A percentile compares a stretch with the other conserved stretches of the same genome.
Evolutionary conservation across 2,888 invertebrate genomes (phyloP).

Genomic region (Pollenia angustigena): DNA sequence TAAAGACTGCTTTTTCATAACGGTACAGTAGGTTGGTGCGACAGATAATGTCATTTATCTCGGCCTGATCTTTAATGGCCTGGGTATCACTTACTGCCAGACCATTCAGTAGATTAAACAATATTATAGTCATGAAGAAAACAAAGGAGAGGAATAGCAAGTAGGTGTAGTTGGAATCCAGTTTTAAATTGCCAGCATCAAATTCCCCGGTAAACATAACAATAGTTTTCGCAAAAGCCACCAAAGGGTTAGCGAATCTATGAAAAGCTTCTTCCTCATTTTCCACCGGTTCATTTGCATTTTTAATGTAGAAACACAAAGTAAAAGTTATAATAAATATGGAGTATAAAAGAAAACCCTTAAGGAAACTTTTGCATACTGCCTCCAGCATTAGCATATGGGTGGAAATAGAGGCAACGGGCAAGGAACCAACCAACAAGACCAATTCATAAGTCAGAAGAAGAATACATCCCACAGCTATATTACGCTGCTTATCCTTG

Average conservation of each 20-base stretch:
- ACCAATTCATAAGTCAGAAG: conserved; percentile 91
- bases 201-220: conserved; percentile 95
- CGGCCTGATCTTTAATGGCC: conserved; percentile 90
- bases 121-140: conserved; percentile 91
- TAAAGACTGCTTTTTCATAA: conserved; percentile 89
- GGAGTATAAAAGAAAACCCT: conserved; percentile 91
- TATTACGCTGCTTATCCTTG: conserved; percentile 86
- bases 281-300: conserved; percentile 83
- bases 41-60: conserved; percentile 90
- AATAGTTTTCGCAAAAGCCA: conserved; percentile 92
- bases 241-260: conserved; percentile 88
- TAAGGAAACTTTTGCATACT: conserved; percentile 91
- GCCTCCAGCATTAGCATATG: conserved; percentile 93
- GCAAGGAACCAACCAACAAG: conserved; percentile 91
- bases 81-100: conserved; percentile 94
- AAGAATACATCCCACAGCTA: conserved; percentile 90
- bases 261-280: conserved; percentile 84
- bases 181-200: conserved; percentile 91
- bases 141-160: conserved; percentile 91
- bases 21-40: conserved; percentile 90
- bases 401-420: conserved; percentile 88
- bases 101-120: conserved; percentile 93
- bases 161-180: conserved; percentile 89
- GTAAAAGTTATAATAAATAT: conserved; percentile 92
- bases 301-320: conserved; percentile 90